A percentile compares a stretch with the other conserved stretches of the same genome.
These are phyloP conservation scores for Pelvicachromis taeniatus DNA, from an alignment of 2,113 vertebrate genomes.

Conservation along the genomic window DNA sequence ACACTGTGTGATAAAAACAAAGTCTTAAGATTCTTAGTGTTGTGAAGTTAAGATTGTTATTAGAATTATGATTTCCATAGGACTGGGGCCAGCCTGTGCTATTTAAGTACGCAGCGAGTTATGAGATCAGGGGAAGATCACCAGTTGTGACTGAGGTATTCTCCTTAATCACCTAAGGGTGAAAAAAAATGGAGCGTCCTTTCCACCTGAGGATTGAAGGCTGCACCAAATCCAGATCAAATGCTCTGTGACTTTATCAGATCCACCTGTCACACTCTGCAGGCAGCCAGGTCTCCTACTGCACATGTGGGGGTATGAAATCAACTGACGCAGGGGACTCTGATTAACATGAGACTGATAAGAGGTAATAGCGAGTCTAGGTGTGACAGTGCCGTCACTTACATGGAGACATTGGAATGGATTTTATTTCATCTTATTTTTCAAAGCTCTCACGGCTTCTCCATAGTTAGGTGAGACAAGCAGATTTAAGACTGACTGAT, in stretches of 20 bases:
- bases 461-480: neutral
- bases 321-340: neutral
- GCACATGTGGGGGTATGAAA: neutral
- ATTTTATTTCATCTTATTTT: neutral
- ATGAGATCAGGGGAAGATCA: neutral
- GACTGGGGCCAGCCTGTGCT: neutral
- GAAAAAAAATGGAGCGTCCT: neutral
- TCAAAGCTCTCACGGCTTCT: neutral
- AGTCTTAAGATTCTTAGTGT: neutral
- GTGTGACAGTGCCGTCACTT: neutral
- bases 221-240: constrained; percentile 18
- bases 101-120: neutral
- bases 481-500: neutral
- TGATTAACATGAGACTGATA: neutral
- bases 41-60: neutral
- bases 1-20: neutral
- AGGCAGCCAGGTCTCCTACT: neutral
- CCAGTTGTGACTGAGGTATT: neutral
- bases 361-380: neutral
- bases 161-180: neutral
- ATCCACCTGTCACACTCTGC: constrained; percentile 8
- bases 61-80: neutral
- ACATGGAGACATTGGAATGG: neutral
- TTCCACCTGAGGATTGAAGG: neutral
- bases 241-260: constrained; percentile 1